These are phyloP conservation scores for Tinamus major DNA, from an alignment of 2,797 vertebrate species.

Conservation along the genomic window DNA sequence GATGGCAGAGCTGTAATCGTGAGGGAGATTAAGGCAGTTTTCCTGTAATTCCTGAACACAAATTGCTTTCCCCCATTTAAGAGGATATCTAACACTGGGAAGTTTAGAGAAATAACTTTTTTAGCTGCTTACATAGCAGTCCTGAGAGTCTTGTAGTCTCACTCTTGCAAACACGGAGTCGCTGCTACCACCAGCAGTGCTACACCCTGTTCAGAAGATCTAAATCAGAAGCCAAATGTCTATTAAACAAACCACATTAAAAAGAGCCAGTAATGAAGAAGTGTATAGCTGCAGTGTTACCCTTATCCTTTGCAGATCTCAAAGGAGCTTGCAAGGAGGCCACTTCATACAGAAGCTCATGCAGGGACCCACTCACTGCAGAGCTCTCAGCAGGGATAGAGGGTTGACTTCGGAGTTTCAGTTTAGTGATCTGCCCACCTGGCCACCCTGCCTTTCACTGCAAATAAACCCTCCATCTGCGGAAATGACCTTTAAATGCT, in stretches of 20 bases:
- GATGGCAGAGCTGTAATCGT: background rate
- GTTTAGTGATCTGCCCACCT: background rate
- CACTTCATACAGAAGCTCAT: background rate
- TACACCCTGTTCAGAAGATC: constrained; percentile 6
- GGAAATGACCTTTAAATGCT: background rate
- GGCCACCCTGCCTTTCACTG: background rate
- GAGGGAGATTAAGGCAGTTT: background rate
- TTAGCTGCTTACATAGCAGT: background rate
- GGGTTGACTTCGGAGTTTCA: constrained; percentile 3
- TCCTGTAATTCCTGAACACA: background rate
- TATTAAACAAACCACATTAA: constrained; percentile 56
- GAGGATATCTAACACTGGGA: background rate
- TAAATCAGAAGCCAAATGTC: constrained; percentile 38
- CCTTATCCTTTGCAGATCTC: constrained; percentile 34
- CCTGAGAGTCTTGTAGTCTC: background rate
- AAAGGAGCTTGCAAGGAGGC: background rate
- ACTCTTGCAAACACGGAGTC: background rate
- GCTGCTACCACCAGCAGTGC: background rate
- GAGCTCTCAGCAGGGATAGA: background rate
- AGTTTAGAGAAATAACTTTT: background rate
- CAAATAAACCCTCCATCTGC: constrained; percentile 18
- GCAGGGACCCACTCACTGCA: background rate
- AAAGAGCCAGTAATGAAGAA: constrained; percentile 20
- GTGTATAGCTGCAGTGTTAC: background rate
- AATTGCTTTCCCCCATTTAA: background rate